phyloP scores from a whole-genome alignment of 1,140 invertebrate species.

The Acromyrmex heyeri region DNA sequence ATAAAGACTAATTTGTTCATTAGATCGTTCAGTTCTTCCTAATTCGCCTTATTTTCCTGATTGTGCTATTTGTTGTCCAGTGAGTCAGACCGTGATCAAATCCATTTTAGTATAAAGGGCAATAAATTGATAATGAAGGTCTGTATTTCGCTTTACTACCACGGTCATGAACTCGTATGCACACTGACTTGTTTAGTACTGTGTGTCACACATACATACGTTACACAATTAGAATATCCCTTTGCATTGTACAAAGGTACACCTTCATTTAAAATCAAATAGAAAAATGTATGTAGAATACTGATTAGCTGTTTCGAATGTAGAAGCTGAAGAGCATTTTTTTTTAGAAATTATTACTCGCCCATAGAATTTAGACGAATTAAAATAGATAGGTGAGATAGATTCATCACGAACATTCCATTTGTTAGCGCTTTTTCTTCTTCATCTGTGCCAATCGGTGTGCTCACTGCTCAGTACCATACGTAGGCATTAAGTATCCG shows the following conservation, averaged over 20 bases:
- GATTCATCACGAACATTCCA: background rate
- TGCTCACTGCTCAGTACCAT: constrained; percentile 22
- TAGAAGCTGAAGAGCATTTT: constrained; percentile 12
- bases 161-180: constrained; percentile 3
- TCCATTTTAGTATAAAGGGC: constrained; percentile 6
- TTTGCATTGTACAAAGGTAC: constrained; percentile 17
- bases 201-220: background rate
- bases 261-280: constrained; percentile 22
- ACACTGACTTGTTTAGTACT: constrained; percentile 11
- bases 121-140: constrained; percentile 2
- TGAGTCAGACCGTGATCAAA: background rate
- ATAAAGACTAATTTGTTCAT: background rate
- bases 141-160: background rate
- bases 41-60: background rate
- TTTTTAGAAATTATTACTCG: background rate
- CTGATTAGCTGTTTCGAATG: constrained; percentile 12
- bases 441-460: constrained; percentile 65
- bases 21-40: background rate
- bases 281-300: constrained; percentile 7
- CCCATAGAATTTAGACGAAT: background rate
- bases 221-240: constrained; percentile 8
- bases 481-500: constrained; percentile 7
- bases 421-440: constrained; percentile 29
- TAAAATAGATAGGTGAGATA: constrained; percentile 3
- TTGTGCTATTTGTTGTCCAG: background rate